Evolutionary conservation across 1,140 invertebrate species (phyloP), one percentile per base, ranked within the genome.

Genomic region (Copidosoma floridanum): DNA sequence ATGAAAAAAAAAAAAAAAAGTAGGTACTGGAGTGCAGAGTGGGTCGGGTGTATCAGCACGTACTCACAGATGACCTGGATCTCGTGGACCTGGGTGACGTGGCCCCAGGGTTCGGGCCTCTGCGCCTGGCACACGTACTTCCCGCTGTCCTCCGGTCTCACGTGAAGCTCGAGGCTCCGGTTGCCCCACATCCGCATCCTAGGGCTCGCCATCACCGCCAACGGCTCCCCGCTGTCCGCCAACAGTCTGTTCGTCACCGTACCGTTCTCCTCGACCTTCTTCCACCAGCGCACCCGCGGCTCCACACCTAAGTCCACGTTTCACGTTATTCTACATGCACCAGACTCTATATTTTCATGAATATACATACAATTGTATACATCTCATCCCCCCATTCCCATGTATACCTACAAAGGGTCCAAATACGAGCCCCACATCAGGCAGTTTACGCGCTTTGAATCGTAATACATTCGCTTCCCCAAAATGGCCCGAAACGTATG

Each of bases 11-110:
- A 32, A n/a, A n/a, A n/a, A 11, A 41, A 10, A 21, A 20, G 27
- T 18, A 61, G 60, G 43, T 27, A 38, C 26, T 23, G 47, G 41
- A n/a, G 48, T 37, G 14, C 32, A 37, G 47, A 5, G 48, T n/a
- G n/a, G n/a, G n/a, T n/a, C 37, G 37, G 35, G 12, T 6, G 23
- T 2, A n/a, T 26, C 11, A 23, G 21, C 50, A 52, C 50, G 50
- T 62, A 82, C 86, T 85, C 78, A 89, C 88, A 86, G 71, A 89
- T 82, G 27, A 92, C 89, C 83, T 90, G 84, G 58, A 92, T 89
- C 29, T 85, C 82, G 70, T 91, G 88, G 26, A 83, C 78, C 74
- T 91, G 89, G 50, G 81, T 82, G 8, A 89, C 84, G 38, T 82
- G 71, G n/a, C 80, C 79, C 83, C 82, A 85, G 16, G 83, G 81